Evolutionary conservation across 2,797 vertebrate species (phyloP).

Genomic region (Cossypha polioptera): DNA sequence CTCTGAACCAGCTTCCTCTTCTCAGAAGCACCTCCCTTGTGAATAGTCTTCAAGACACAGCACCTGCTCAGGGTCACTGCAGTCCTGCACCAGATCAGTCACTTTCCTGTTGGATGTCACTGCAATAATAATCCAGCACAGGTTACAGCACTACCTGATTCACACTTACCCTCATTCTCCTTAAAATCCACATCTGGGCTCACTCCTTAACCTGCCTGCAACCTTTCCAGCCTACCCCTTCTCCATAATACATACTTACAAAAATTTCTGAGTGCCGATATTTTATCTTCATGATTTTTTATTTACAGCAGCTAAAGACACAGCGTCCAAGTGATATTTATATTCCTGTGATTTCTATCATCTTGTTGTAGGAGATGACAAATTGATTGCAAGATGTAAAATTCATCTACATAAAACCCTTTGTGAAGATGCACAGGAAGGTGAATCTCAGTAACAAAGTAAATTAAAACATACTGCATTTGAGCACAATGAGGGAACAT

Average conservation of each 20-base stretch:
- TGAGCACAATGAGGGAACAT: background rate
- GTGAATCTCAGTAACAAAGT: conserved; percentile 3
- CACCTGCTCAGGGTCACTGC: background rate
- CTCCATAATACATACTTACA: background rate
- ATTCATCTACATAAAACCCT: background rate
- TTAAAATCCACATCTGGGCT: background rate
- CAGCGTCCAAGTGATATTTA: background rate
- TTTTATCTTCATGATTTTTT: background rate
- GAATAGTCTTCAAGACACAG: background rate
- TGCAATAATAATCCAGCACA: background rate
- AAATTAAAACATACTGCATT: conserved; percentile 7
- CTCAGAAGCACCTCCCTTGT: background rate
- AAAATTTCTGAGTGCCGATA: background rate
- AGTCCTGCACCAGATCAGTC: background rate
- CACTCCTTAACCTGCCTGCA: background rate
- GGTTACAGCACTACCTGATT: background rate
- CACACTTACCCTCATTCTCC: background rate
- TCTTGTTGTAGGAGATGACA: background rate
- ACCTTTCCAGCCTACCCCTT: background rate
- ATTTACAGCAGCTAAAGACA: background rate
- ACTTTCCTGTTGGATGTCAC: background rate
- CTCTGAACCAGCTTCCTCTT: background rate
- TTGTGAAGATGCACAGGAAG: background rate
- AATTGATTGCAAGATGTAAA: conserved; percentile 31
- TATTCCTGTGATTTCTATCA: conserved; percentile 25